Conservation (phyloP, 2,888 invertebrate genomes). For the Amphipoea lucens region DNA sequence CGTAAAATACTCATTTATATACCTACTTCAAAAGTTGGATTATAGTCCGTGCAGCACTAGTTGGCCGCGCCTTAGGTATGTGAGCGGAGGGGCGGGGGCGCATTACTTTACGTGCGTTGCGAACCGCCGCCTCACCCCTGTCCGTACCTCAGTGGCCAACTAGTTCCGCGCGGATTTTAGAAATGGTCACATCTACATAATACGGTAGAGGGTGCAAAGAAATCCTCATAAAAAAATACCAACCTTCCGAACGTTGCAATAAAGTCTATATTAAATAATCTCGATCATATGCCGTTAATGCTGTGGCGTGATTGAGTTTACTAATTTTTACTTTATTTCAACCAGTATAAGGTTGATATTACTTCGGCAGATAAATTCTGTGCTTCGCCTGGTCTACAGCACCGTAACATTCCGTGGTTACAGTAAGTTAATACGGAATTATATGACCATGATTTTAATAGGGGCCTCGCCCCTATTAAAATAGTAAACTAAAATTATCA, state of each 20-base stretch:
- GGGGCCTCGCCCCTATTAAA: too few relatives aligned
- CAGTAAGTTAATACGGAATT: neutral
- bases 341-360: neutral
- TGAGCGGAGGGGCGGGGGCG: too few relatives aligned
- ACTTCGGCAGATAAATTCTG: neutral
- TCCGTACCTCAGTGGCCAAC: too few relatives aligned
- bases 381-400: too few relatives aligned
- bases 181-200: neutral
- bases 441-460: neutral
- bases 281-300: neutral
- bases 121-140: too few relatives aligned
- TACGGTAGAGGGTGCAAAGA: neutral
- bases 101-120: too few relatives aligned
- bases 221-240: neutral
- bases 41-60: too few relatives aligned
- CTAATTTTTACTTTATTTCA: conserved; percentile 11
- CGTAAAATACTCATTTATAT: neutral
- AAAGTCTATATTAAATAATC: neutral
- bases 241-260: neutral
- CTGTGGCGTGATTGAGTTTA: neutral
- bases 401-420: neutral
- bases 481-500: neutral
- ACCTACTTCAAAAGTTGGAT: neutral
- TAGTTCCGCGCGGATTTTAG: too few relatives aligned
- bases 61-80: too few relatives aligned